A percentile compares a stretch with the other conserved stretches of the same genome.
Evolutionary conservation across 1,140 invertebrate genomes (phyloP).

Genomic region (Philopotamus ludificatus): DNA sequence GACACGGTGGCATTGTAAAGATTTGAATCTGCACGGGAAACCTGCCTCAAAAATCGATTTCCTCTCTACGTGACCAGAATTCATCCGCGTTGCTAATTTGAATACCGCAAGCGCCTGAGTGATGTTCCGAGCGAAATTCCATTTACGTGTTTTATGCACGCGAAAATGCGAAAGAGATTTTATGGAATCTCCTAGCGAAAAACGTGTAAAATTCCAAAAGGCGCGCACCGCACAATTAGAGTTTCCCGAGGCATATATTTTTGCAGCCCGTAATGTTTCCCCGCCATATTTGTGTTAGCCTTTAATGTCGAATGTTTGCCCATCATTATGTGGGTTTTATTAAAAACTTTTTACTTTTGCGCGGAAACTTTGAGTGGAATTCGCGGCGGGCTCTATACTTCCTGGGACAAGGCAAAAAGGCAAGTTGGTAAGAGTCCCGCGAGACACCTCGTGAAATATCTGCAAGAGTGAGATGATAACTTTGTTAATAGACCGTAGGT

Average conservation of each 20-base stretch:
- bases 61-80: slow-evolving; percentile 22
- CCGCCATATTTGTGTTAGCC: too few species aligned
- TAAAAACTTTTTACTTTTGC: neutral
- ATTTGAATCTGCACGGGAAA: slow-evolving; percentile 31
- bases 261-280: too few species aligned
- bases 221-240: too few species aligned
- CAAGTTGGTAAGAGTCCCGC: neutral
- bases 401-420: neutral
- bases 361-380: neutral
- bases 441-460: neutral
- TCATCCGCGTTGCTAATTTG: slow-evolving; percentile 10
- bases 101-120: slow-evolving; percentile 10
- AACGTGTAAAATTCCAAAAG: too few species aligned
- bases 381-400: neutral
- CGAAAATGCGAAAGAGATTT: too few species aligned
- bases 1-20: too few species aligned
- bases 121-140: slow-evolving; percentile 15
- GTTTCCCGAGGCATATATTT: too few species aligned
- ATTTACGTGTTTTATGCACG: slow-evolving; percentile 13
- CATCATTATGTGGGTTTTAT: too few species aligned
- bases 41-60: slow-evolving; percentile 27
- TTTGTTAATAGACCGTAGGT: slow-evolving; percentile 17
- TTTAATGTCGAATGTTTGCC: too few species aligned
- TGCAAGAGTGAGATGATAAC: slow-evolving; percentile 6
- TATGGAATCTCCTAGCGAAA: too few species aligned